Conservation (phyloP, 2,888 invertebrate genomes). For the Creontiades dilutus region DNA sequence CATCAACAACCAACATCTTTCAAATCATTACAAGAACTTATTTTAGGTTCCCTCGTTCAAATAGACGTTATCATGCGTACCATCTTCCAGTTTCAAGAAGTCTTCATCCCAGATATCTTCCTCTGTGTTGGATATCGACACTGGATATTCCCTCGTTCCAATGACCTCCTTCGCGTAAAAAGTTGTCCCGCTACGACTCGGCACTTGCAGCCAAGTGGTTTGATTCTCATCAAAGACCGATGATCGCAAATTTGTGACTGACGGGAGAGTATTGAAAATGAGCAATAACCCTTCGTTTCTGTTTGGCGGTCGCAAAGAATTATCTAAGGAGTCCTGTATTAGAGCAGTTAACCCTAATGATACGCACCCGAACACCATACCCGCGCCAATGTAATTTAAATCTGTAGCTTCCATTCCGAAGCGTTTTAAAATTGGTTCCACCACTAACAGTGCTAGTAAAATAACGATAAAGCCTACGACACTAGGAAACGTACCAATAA, state of each 20-base stretch:
- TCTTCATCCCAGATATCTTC: slow-evolving; percentile 39
- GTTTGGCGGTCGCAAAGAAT: background rate
- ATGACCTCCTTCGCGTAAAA: background rate
- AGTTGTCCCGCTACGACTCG: background rate
- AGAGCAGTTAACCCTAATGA: background rate
- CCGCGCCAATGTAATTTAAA: slow-evolving; percentile 31
- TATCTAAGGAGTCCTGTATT: slow-evolving; percentile 13
- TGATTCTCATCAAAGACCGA: background rate
- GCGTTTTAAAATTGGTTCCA: slow-evolving; percentile 2
- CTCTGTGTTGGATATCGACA: slow-evolving; percentile 4
- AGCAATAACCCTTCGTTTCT: slow-evolving; percentile 25
- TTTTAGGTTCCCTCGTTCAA: too few species aligned
- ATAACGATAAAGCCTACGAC: background rate
- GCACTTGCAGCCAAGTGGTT: slow-evolving; percentile 1
- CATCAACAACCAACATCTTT: too few species aligned
- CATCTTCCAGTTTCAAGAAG: background rate
- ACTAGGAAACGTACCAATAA: background rate
- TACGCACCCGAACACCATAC: slow-evolving; percentile 32
- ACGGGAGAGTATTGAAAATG: slow-evolving; percentile 44
- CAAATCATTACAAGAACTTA: too few species aligned
- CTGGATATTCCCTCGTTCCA: background rate
- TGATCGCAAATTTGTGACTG: background rate
- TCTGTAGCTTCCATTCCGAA: background rate
- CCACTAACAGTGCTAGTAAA: background rate
- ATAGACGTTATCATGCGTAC: background rate